Base-by-base conservation (phyloP, 2,888 invertebrate species). In the Odontomyia ornata region DNA sequence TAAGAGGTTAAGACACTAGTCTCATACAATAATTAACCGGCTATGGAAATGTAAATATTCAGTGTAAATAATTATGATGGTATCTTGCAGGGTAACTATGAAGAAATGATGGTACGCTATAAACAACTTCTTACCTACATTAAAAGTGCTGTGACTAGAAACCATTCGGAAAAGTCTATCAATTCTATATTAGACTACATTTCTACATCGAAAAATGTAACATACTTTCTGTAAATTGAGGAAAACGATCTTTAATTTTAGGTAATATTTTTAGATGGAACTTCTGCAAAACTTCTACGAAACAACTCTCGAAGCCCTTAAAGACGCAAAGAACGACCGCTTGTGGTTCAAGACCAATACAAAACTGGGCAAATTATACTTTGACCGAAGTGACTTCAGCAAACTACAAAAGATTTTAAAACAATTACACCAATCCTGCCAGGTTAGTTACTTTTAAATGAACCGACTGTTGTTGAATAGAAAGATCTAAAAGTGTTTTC, bases 261-360 rank as follows among this genome's bases (percentile, higher is more conserved):
- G 43, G 43, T 13, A 13, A 43, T 13, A 52, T 23, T 78, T 80
- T 47, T 85, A 97, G 96, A 98, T 98, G 97, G 97, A 97, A 86
- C 88, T 99, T 30, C 88, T 99, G 52, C 99, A 99, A 90, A 95
- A 99, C 85, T 99, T 99, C 87, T 99, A 99, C 87, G 98, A 99
- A 87, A 99, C 97, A 0, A 97, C 97, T 0, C 87, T 97, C 83
- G 97, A 97, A 84, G 97, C 97, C 9, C 86, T 97, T 76, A 97
- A 96, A 86, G 99, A 99, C 89, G 98, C 99, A 0, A 99, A 99
- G 87, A 99, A 99, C 86, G 99, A 99, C 87, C 90, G 99, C 79
- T 88, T 99, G 76, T 99, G 99, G 99, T 99, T 99, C 86, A 99
- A 99, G 88, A 99, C 99, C 0, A 99, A 99, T 85, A 99, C 98